Base-by-base conservation (phyloP, 2,888 invertebrate genomes). In the Leptinotarsa tumamoca region DNA sequence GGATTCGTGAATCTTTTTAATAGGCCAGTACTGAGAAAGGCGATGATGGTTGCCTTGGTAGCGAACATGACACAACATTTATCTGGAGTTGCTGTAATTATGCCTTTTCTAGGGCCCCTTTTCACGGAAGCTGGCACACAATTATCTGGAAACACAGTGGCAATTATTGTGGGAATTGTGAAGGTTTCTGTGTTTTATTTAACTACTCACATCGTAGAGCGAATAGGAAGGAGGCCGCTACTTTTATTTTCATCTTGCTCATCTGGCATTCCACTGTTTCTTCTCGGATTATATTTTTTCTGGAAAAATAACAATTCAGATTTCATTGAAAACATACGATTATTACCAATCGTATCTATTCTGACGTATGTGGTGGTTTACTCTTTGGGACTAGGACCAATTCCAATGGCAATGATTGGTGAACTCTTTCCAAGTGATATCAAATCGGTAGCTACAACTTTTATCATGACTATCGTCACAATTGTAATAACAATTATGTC, bases 31-130 rank as follows among this genome's bases (percentile, higher is more conserved):
- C 54, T 77, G 21, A 68, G 73, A 43, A 80, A 68, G 71, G 96
- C 95, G 0, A 89, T 96, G 73, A 86, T 93, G 69, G 93, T 94
- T 73, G 92, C 92, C 4, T 89, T 94, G 52, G 91, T 94, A 50
- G 91, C 95, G 78, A 95, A 96, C 94, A 92, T 95, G 85, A 94
- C 94, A 87, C 95, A 95, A 84, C 95, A 95, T 86, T 91, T 93
- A 84, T 93, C 93, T 73, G 95, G 95, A 76, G 91, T 95, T 81
- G 94, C 94, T 88, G 94, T 94, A 0, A 93, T 95, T 79, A 93
- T 95, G 81, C 94, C 94, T 87, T 95, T 94, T 85, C 92, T 94
- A 1, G 91, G 91, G 77, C 89, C 90, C 68, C 95, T 95, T 82
- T 94, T 95, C 87, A 82, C 89, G 56, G 92, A 92, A 2, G 93